A percentile compares a stretch with the other conserved stretches of the same genome.
Evolutionary conservation across 1,140 invertebrate species (phyloP).

Genomic region (Drosophila bocqueti): DNA sequence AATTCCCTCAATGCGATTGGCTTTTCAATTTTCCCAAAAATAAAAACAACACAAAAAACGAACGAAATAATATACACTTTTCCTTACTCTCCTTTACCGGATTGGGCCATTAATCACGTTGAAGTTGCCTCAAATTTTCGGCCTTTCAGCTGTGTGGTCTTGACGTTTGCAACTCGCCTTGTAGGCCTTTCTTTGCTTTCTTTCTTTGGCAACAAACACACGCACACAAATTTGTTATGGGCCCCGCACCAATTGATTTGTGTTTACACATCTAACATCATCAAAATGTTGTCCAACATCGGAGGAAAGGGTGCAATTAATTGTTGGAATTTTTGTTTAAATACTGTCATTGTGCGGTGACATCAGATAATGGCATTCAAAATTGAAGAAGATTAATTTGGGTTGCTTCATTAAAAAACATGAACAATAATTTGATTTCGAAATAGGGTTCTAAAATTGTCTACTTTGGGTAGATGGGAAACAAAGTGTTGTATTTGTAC

Average conservation of each 20-base stretch:
- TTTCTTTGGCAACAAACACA: slow-evolving; percentile 23
- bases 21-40: slow-evolving; percentile 68
- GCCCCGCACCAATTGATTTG: slow-evolving; percentile 41
- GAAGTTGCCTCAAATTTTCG: slow-evolving; percentile 44
- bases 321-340: slow-evolving; percentile 31
- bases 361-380: slow-evolving; percentile 28
- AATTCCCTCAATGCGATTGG: slow-evolving; percentile 57
- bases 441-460: not conserved
- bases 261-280: slow-evolving; percentile 55
- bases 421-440: not conserved
- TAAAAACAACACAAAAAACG: not conserved
- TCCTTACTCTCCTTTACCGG: slow-evolving; percentile 18
- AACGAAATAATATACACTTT: slow-evolving; percentile 28
- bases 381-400: slow-evolving; percentile 33
- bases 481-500: not conserved
- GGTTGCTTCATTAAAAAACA: not conserved
- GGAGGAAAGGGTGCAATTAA: slow-evolving; percentile 32
- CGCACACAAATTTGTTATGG: slow-evolving; percentile 27
- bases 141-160: slow-evolving; percentile 43
- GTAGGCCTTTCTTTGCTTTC: slow-evolving; percentile 34
- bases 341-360: slow-evolving; percentile 38
- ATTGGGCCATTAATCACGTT: slow-evolving; percentile 47
- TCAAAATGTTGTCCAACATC: slow-evolving; percentile 27
- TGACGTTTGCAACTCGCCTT: slow-evolving; percentile 40
- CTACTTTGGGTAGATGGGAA: not conserved